Evolutionary conservation across 2,797 vertebrate species (phyloP), one percentile per base, ranked within the genome.

Genomic region (Diplodus puntazzo): DNA sequence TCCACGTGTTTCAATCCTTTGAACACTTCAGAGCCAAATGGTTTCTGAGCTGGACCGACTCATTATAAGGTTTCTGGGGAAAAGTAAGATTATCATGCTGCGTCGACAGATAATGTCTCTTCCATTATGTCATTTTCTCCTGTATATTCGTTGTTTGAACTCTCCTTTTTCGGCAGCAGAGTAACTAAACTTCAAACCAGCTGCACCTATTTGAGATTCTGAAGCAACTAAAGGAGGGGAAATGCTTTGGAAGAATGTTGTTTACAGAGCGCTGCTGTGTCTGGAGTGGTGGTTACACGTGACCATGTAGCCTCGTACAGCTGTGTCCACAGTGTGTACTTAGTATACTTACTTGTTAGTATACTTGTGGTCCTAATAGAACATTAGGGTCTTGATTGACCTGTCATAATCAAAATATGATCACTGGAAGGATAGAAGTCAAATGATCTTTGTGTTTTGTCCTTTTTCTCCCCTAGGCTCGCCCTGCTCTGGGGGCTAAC

Each of bases 401-500:
- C 50, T 64, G 42, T 30, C 45, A 43, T 52, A 20, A 20, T 59
- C 16, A 21, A 20, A n/a, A 62, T 11, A 23, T 25, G n/a, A 48
- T 68, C 39, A 69, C 12, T n/a, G 11, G 21, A 52, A 42, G 73
- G 62, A 61, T 7, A 67, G 60, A 63, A 23, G 60, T 60, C 61
- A 69, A 60, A 21, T 65, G 43, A 27, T 34, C 30, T 7, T 34
- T 34, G 30, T 69, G 0, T 12, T 72, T 5, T 74, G 11, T 58
- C 46, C 27, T 55, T 8, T 25, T 58, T 39, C 27, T 81, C 54
- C 25, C 63, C 39, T 59, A 87, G 83, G 94, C 91, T 91, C 8
- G 74, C 94, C 95, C 93, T 64, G 87, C 86, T 91, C 82, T 12
- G 63, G 60, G 88, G 82, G 68, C 11, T 9, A 67, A 34, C 39